Percentiles rank a stretch among this genome's conserved stretches.
Evolutionary conservation across 2,888 invertebrate genomes (phyloP).

Genomic region (Mamestra brassicae): DNA sequence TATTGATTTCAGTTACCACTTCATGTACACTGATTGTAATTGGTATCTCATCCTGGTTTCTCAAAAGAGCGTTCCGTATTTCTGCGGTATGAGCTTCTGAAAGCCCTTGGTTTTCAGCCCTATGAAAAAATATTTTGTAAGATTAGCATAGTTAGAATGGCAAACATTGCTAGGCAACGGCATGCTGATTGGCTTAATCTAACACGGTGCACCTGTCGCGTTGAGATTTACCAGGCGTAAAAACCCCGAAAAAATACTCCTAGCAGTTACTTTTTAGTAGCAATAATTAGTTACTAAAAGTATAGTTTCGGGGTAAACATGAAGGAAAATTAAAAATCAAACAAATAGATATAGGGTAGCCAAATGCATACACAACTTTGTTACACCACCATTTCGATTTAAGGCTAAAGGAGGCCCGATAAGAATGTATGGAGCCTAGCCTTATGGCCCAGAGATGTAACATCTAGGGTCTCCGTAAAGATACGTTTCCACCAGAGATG

Average conservation of each 20-base stretch:
- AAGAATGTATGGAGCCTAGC: no score
- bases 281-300: no score
- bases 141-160: background rate
- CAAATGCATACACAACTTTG: no score
- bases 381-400: no score
- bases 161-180: background rate
- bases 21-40: conserved; percentile 69
- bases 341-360: background rate
- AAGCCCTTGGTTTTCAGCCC: conserved; percentile 56
- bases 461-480: no score
- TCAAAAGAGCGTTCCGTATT: conserved; percentile 66
- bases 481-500: no score
- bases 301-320: background rate
- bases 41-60: conserved; percentile 67
- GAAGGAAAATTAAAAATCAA: background rate
- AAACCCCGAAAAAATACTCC: no score
- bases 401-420: no score
- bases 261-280: no score
- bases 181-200: background rate
- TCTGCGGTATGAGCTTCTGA: conserved; percentile 62
- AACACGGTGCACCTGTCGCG: background rate
- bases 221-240: no score
- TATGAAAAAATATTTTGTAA: conserved; percentile 15
- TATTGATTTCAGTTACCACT: conserved; percentile 56
- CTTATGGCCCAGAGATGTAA: no score